Evolutionary conservation across 2,113 vertebrate genomes (phyloP), one percentile per base, ranked within the genome.

Genomic region (Anoura caudifer): DNA sequence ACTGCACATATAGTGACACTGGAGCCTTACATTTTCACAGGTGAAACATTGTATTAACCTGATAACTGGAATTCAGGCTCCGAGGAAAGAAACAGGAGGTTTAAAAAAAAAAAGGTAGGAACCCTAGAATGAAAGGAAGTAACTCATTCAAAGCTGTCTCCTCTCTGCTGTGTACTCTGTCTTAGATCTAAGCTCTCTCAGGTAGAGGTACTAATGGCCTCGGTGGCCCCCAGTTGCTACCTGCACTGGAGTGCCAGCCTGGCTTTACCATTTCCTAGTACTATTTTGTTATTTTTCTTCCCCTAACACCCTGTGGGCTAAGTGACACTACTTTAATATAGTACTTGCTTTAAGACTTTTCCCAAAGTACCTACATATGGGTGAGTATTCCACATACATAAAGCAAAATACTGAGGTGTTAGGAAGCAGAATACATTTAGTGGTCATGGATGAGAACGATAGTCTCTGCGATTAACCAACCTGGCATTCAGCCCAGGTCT

Each of bases 1-100:
- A 72, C 88, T 87, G 93, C 95, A 0, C 85, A 85, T 92, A 43
- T 82, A 75, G 84, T 72, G 83, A 94, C 93, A 11, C 5, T 45
- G 92, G 81, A 28, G 87, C 86, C 79, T 93, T 72, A 59, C 56
- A 50, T 61, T 67, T 50, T 50, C 13, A 76, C 75, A 10, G 16
- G 65, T 75, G 76, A 94, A 73, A 92, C 91, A 87, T 11, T 24
- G 7, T 26, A 0, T 67, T 13, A 0, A 9, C 67, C 36, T 13
- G 0, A 11, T 69, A 54, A 33, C 85, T 38, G 12, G 12, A 56
- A 87, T n/a, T 54, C 4, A 43, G 0, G 24, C 20, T 22, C 54
- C 22, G 70, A 26, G 2, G 33, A 20, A 84, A 13, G 77, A 92
- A 94, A 77, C 3, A 54, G 33, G 45, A 24, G 7, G 17, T 38